Conservation (phyloP, 2,888 invertebrate genomes). For the Unio pictorum region DNA sequence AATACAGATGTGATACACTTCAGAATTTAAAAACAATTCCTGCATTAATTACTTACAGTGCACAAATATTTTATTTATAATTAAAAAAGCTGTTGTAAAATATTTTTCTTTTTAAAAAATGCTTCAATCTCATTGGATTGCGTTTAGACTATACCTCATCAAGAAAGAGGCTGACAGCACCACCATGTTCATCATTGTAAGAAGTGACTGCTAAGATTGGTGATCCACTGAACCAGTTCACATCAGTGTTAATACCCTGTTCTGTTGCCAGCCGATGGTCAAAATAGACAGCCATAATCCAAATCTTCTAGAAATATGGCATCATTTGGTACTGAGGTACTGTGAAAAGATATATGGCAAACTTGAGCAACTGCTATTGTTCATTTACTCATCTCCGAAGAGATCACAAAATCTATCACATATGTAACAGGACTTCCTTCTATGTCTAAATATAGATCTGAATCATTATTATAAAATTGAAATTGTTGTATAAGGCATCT, state of each 20-base stretch:
- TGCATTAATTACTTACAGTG: neutral
- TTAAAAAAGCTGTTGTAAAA: neutral
- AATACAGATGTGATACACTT: neutral
- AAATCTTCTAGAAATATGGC: neutral
- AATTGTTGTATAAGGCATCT: no score
- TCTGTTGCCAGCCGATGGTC: slow-evolving; percentile 66
- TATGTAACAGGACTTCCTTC: no score
- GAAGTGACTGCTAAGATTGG: slow-evolving; percentile 89
- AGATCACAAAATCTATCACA: no score
- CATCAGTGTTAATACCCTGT: slow-evolving; percentile 70
- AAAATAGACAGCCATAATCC: slow-evolving; percentile 69
- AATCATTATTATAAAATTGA: no score
- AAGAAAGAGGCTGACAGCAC: slow-evolving; percentile 89
- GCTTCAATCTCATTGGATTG: neutral
- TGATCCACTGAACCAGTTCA: slow-evolving; percentile 86
- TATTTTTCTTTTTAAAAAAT: neutral
- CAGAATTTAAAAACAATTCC: neutral
- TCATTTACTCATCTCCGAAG: no score
- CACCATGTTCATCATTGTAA: slow-evolving; percentile 89
- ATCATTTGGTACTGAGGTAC: no score
- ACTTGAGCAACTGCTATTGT: no score
- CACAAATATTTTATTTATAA: neutral
- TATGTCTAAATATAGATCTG: no score
- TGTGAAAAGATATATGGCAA: no score
- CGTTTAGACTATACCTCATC: slow-evolving; percentile 79